Conservation (phyloP, 2,113 vertebrate species). For the Myrmecophaga tridactyla region DNA sequence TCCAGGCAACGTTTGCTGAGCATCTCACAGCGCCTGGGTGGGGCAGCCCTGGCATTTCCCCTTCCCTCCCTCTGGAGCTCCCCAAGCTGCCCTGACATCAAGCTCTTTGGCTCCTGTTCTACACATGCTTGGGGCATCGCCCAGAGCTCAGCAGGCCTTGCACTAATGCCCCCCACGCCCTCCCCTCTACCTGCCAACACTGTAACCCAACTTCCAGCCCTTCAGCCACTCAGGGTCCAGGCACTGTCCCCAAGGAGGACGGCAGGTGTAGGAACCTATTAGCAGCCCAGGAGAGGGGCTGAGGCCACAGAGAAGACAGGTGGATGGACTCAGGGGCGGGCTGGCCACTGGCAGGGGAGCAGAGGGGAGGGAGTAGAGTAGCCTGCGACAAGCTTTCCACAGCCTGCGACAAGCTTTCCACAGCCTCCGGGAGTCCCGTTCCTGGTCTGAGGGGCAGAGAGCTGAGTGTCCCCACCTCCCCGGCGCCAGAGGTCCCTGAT, state of each 20-base stretch:
- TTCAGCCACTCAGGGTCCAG: fast-evolving
- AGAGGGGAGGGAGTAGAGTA: fast-evolving
- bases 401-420: neutral
- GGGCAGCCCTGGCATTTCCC: neutral
- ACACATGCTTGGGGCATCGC: neutral
- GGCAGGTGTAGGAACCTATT: neutral
- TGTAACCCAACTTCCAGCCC: neutral
- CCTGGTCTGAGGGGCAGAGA: neutral
- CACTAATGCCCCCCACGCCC: too few relatives aligned
- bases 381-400: neutral
- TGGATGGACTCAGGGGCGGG: fast-evolving
- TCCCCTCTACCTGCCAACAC: neutral
- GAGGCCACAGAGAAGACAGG: neutral
- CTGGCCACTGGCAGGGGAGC: fast-evolving
- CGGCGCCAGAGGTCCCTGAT: neutral
- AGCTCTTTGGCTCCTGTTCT: too few relatives aligned
- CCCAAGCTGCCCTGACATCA: neutral
- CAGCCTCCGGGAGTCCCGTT: neutral
- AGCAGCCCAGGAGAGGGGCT: neutral
- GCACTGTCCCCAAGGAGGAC: neutral
- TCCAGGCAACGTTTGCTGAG: too few relatives aligned
- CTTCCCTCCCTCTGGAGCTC: neutral
- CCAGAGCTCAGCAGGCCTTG: neutral
- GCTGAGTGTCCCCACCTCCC: neutral
- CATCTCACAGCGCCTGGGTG: too few relatives aligned